Base-by-base conservation (phyloP, 2,797 vertebrate species). In the Acanthurus lineatus region DNA sequence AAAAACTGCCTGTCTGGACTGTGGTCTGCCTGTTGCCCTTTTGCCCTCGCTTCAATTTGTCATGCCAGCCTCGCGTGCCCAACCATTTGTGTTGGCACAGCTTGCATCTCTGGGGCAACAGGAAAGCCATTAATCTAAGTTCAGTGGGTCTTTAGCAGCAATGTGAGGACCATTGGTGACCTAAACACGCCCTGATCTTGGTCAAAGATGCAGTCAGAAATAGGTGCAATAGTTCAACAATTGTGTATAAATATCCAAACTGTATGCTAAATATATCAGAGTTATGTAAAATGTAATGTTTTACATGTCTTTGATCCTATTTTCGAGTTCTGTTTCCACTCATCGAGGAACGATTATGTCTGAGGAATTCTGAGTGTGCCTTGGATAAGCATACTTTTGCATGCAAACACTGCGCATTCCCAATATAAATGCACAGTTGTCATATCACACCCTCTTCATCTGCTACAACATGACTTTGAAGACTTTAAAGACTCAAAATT, bases 51-150 rank as follows among this genome's bases (percentile, higher is more conserved):
- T 86, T 85, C 51, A 85, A 86, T 88, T 82, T 77, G 76, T 89
- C 85, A 82, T 81, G 86, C 85, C 84, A 84, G 81, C 63, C 80
- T 89, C 65, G 83, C 76, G 77, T 91, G 90, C 85, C 84, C 83
- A 51, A 79, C 82, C 87, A 81, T 94, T 94, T 92, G 82, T 82
- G 71, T 93, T 95, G 93, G 93, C 93, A 92, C 82, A 45, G 72
- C 64, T 54, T 80, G 54, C 75, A 84, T 89, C 92, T 88, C 80
- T 86, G 65, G 79, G 58, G 69, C 73, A 83, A 83, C 77, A 91
- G 89, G 84, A 84, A 90, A 89, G 83, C 75, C 77, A 84, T 90
- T 91, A 89, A 90, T 92, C 85, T 88, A 57, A 82, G 59, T 64
- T 71, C 78, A 83, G 79, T 81, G 77, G 79, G 76, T 92, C 86